A percentile compares a stretch with the other conserved stretches of the same genome.
These are phyloP conservation scores for Tamandua tetradactyla DNA, from an alignment of 2,797 vertebrate genomes.

Conservation along the genomic window DNA sequence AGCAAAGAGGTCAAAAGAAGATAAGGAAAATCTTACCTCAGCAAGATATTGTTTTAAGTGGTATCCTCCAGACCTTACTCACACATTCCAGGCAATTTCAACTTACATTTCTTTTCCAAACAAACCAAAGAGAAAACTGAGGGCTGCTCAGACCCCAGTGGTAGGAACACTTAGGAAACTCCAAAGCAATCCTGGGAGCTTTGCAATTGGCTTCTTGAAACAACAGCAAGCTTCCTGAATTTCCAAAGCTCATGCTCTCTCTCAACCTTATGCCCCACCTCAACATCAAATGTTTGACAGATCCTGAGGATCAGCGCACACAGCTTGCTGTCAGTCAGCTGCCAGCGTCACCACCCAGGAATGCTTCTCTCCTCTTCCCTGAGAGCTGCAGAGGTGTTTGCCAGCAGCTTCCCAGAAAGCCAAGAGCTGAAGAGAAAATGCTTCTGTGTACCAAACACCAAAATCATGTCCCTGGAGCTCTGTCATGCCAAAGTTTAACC, in stretches of 20 bases:
- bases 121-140: constrained; percentile 14
- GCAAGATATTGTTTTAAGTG: constrained; percentile 22
- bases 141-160: neutral
- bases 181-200: neutral
- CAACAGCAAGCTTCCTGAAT: neutral
- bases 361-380: constrained; percentile 49
- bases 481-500: neutral
- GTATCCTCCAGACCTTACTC: constrained; percentile 4
- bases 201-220: neutral
- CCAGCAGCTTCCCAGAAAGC: constrained; percentile 13
- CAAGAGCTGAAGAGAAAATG: neutral
- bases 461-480: neutral
- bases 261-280: constrained; percentile 45
- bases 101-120: constrained; percentile 22
- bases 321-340: constrained; percentile 60
- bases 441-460: neutral
- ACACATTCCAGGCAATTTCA: constrained; percentile 20
- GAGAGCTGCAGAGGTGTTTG: constrained; percentile 35
- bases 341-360: neutral
- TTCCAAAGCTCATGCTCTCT: neutral
- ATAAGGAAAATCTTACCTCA: constrained; percentile 34
- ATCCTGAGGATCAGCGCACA: constrained; percentile 31
- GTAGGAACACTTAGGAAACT: neutral
- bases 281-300: constrained; percentile 53
- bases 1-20: constrained; percentile 23